Conservation (phyloP, 2,888 invertebrate genomes). For the Euproctis similis region DNA sequence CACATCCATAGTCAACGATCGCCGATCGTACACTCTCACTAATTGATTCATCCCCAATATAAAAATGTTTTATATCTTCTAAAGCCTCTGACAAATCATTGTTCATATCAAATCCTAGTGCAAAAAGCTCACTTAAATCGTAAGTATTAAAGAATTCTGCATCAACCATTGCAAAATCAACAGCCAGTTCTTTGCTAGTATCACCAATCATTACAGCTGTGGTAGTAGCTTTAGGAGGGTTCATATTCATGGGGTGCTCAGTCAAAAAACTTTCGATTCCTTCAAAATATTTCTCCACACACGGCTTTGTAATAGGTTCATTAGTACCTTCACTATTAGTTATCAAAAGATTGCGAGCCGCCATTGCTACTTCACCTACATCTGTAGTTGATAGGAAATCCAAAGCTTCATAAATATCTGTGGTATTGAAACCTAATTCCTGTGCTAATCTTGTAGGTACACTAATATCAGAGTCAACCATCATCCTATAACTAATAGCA, state of each 20-base stretch:
- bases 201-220: conserved; percentile 9
- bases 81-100: conserved; percentile 3
- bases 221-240: conserved; percentile 5
- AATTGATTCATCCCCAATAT: conserved; percentile 10
- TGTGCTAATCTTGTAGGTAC: conserved; percentile 9
- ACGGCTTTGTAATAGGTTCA: conserved; percentile 4
- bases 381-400: conserved; percentile 4
- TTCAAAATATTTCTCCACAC: conserved; percentile 8
- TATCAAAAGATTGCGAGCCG: conserved; percentile 4
- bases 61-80: conserved; percentile 3
- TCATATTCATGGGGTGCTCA: conserved; percentile 6
- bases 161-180: neutral
- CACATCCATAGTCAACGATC: conserved; percentile 2
- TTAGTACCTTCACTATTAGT: neutral
- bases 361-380: neutral
- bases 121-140: neutral
- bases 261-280: conserved; percentile 11
- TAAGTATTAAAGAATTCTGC: conserved; percentile 1
- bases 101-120: neutral
- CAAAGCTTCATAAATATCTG: conserved; percentile 6
- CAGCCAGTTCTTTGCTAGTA: conserved; percentile 7
- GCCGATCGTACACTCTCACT: conserved; percentile 1
- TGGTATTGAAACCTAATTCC: conserved; percentile 6
- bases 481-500: conserved; percentile 1
- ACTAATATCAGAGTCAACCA: conserved; percentile 2